Conservation (phyloP, 2,113 vertebrate genomes). For the Chaetops frenatus region DNA sequence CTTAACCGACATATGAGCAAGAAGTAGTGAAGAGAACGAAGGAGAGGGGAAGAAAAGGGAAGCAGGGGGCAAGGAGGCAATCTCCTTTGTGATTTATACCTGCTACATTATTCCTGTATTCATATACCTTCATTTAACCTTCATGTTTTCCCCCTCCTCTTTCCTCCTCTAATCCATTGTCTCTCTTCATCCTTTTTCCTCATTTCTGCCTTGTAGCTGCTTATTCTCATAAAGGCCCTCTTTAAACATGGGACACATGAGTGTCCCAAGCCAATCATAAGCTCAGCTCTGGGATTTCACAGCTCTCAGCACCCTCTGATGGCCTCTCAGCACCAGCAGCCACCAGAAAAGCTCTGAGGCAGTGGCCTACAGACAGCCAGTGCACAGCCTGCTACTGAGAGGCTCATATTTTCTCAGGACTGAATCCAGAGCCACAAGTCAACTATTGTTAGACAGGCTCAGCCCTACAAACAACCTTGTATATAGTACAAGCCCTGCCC, state of each 20-base stretch:
- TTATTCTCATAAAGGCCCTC: background rate
- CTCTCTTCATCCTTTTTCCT: background rate
- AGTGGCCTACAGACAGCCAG: background rate
- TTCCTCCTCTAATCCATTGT: background rate
- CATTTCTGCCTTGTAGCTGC: background rate
- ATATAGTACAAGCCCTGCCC: background rate
- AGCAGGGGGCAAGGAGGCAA: background rate
- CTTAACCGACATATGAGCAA: background rate
- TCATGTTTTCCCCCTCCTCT: background rate
- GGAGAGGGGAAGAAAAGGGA: background rate
- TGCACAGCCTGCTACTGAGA: background rate
- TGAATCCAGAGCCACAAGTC: background rate
- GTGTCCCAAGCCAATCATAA: background rate
- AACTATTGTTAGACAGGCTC: background rate
- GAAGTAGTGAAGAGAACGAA: background rate
- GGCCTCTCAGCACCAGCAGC: background rate
- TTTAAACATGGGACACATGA: too few species aligned
- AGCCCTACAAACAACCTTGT: background rate
- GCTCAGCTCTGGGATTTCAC: background rate
- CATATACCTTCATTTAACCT: background rate
- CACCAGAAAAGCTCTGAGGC: background rate
- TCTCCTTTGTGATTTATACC: background rate
- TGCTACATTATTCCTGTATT: background rate
- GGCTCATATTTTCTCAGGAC: background rate
- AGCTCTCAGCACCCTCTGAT: background rate